Evolutionary conservation across 2,888 invertebrate species (phyloP).

Genomic region (Cotesia congregata): DNA sequence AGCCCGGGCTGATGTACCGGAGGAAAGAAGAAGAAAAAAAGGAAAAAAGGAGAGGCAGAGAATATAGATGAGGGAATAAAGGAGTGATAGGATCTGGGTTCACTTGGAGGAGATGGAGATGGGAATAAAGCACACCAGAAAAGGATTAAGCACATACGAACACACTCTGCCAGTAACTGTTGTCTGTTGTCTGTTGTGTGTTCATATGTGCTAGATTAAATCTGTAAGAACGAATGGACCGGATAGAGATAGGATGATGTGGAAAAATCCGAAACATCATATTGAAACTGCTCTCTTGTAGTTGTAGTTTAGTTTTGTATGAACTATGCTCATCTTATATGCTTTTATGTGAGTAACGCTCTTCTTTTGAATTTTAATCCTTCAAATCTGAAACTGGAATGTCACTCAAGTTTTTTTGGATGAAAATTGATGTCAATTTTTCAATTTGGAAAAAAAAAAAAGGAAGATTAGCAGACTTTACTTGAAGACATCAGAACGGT

Average conservation of each 20-base stretch:
- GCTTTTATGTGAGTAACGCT: not conserved
- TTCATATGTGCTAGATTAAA: slow-evolving; percentile 37
- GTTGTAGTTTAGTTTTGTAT: slow-evolving; percentile 11
- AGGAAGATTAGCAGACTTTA: no score
- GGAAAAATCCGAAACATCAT: slow-evolving; percentile 38
- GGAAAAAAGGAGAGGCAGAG: slow-evolving; percentile 1
- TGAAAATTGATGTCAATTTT: no score
- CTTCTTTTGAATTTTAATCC: not conserved
- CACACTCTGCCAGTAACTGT: slow-evolving; percentile 9
- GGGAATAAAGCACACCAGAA: slow-evolving; percentile 31
- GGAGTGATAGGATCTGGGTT: slow-evolving; percentile 32
- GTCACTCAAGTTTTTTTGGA: not conserved
- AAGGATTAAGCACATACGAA: slow-evolving; percentile 38
- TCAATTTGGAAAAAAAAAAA: no score
- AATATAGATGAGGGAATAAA: slow-evolving; percentile 15
- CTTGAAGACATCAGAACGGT: no score
- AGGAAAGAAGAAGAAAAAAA: slow-evolving; percentile 25
- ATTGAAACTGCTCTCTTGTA: slow-evolving; percentile 26
- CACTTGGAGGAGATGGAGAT: not conserved
- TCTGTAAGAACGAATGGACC: slow-evolving; percentile 42
- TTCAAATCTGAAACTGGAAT: not conserved
- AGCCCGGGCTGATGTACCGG: not conserved
- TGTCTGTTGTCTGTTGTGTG: no score
- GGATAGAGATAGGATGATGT: slow-evolving; percentile 37
- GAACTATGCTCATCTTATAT: not conserved